Evolutionary conservation across 1,140 invertebrate species (phyloP).

Genomic region (Maniola jurtina): DNA sequence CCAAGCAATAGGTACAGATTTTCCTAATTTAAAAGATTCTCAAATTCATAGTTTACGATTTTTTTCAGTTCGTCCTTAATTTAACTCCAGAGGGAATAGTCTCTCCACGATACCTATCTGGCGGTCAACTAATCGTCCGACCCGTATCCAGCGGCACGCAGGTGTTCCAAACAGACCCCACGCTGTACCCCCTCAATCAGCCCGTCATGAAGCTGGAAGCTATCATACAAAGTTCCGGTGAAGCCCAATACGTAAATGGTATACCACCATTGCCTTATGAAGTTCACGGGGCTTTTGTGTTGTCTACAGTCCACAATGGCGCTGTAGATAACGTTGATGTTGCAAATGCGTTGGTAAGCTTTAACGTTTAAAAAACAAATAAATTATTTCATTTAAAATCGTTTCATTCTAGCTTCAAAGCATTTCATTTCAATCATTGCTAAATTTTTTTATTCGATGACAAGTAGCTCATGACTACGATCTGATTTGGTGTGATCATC

Average conservation of each 20-base stretch:
- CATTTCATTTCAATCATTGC: too few relatives aligned
- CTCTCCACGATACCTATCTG: conserved; percentile 60
- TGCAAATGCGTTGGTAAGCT: conserved; percentile 79
- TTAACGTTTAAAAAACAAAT: neutral
- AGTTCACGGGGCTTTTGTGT: conserved; percentile 84
- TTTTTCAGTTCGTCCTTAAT: conserved; percentile 78
- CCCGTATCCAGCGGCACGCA: conserved; percentile 84
- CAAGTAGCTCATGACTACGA: too few relatives aligned
- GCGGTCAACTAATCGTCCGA: conserved; percentile 77
- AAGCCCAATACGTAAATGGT: conserved; percentile 85
- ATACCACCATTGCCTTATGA: conserved; percentile 79
- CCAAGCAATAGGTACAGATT: neutral
- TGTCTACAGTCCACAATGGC: conserved; percentile 78
- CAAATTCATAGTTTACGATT: neutral
- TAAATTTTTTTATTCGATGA: too few relatives aligned
- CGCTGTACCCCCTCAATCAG: conserved; percentile 85
- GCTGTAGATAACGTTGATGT: conserved; percentile 80
- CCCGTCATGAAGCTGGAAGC: conserved; percentile 86
- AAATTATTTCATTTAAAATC: too few relatives aligned
- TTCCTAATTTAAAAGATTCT: neutral
- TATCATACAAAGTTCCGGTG: conserved; percentile 84
- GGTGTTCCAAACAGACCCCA: conserved; percentile 82
- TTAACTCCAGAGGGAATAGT: conserved; percentile 62
- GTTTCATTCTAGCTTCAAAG: too few relatives aligned
- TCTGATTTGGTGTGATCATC: too few relatives aligned